These are phyloP conservation scores for Apamea sordens DNA, from an alignment of 2,888 invertebrate genomes.

Conservation along the genomic window DNA sequence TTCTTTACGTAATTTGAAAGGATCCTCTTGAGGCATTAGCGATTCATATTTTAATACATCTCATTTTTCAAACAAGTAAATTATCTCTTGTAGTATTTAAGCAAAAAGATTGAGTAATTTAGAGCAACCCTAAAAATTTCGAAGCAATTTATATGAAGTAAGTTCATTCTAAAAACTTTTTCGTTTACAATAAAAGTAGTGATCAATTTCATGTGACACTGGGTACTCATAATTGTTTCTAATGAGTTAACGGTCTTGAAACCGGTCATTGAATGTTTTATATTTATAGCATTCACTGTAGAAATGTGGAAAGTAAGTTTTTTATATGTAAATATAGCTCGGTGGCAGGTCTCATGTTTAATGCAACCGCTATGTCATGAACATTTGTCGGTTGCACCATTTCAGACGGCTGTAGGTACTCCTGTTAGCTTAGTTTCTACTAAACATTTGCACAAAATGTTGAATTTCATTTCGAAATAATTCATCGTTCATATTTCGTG, in stretches of 20 bases:
- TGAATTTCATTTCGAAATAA: constrained; percentile 63
- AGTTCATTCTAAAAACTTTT: constrained; percentile 37
- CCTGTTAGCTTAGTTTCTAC: constrained; percentile 69
- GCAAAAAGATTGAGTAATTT: not conserved
- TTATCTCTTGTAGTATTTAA: not conserved
- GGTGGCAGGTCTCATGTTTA: constrained; percentile 87
- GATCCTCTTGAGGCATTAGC: constrained; percentile 38
- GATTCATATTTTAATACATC: constrained; percentile 36
- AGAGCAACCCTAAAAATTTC: constrained; percentile 45
- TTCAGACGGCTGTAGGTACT: constrained; percentile 76
- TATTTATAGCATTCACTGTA: constrained; percentile 64
- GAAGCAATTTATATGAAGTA: constrained; percentile 35
- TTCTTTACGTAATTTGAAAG: constrained; percentile 29
- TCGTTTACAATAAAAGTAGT: constrained; percentile 48
- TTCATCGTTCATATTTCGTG: constrained; percentile 61
- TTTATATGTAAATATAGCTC: constrained; percentile 84
- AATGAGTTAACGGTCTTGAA: constrained; percentile 69
- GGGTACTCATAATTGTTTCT: constrained; percentile 70
- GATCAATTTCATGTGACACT: constrained; percentile 64
- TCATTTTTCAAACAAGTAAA: constrained; percentile 4
- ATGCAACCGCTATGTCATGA: constrained; percentile 87
- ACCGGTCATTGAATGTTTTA: constrained; percentile 70
- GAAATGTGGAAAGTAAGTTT: constrained; percentile 72
- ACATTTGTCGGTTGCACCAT: constrained; percentile 88
- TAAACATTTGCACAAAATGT: constrained; percentile 68